Evolutionary conservation across 2,797 vertebrate genomes (phyloP), one percentile per base, ranked within the genome.

Genomic region (Dicrostonyx torquatus): DNA sequence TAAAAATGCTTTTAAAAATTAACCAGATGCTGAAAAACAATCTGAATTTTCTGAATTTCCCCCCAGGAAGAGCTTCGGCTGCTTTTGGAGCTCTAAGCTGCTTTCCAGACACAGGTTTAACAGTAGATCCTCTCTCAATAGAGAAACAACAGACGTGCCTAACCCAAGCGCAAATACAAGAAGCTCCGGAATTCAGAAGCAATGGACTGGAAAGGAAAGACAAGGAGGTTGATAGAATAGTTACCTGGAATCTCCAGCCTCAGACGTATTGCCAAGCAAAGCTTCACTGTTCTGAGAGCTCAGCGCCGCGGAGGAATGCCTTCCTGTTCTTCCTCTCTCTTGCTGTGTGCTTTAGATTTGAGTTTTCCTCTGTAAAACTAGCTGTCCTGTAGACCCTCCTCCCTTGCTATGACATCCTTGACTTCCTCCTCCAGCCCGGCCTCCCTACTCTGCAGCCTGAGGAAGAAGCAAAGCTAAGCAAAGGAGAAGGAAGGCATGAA

Each of bases 181-280:
- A 93, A 58, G 37, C 37, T 78, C 64, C 64, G n/a, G 86, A 87
- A 86, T 93, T 75, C 70, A 89, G 68, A 95, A 88, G 50, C 70
- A 66, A 55, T 86, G 62, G 24, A 55, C 79, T 64, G 40, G 29
- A 89, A 78, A 92, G 60, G 40, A 68, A 90, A 85, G 68, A 70
- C 14, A 77, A 72, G 24, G 26, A n/a, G 62, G 55, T 66, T 26
- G 53, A 53, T 70, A n/a, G 62, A 66, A 26, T 78, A 68, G 75
- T 94, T 90, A 89, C 95, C 93, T 91, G 82, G 43, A 89, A 78
- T 91, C 73, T 82, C n/a, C 31, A 89, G 64, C 26, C 22, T 68
- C 45, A 58, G 22, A 0, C 64, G 53, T 73, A 53, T 2, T 48
- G 37, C 62, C 58, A 82, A 62, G n/a, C 22, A 64, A 45, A 72